phyloP scores from a whole-genome alignment of 2,888 invertebrate genomes.

The Flexamia atlantica region DNA sequence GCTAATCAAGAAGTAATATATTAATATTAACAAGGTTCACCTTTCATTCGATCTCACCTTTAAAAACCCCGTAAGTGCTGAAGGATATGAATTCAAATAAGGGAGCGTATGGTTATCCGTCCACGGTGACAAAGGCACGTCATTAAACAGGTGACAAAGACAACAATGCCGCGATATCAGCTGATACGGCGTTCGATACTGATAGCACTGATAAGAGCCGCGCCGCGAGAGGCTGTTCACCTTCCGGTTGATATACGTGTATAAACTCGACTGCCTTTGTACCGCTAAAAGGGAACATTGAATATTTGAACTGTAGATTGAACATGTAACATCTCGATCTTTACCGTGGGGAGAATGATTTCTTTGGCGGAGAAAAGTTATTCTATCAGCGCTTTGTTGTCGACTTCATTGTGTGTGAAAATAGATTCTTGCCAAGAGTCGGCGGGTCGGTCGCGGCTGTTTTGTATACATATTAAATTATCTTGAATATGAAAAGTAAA shows the following conservation, averaged over 20 bases:
- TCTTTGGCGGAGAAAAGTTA: conserved; percentile 55
- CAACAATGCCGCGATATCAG: conserved; percentile 50
- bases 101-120: too few relatives aligned
- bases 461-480: too few relatives aligned
- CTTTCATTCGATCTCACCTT: too few relatives aligned
- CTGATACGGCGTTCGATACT: conserved; percentile 46
- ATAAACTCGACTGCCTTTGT: conserved; percentile 2
- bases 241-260: not conserved
- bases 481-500: too few relatives aligned
- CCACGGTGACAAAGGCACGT: conserved; percentile 16
- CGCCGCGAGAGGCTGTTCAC: conserved; percentile 4
- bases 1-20: too few relatives aligned
- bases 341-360: conserved; percentile 44
- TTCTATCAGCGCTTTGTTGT: conserved; percentile 54
- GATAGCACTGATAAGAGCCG: conserved; percentile 25
- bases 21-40: too few relatives aligned
- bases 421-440: conserved; percentile 31
- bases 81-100: too few relatives aligned
- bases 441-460: not conserved
- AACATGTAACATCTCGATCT: conserved; percentile 37
- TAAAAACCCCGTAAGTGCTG: too few relatives aligned
- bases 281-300: conserved; percentile 33
- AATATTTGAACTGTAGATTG: conserved; percentile 15
- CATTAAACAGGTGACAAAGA: conserved; percentile 46
- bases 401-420: conserved; percentile 50